Evolutionary conservation across 1,140 invertebrate genomes (phyloP), one percentile per base, ranked within the genome.

Genomic region (Zaprionus camerounensis): DNA sequence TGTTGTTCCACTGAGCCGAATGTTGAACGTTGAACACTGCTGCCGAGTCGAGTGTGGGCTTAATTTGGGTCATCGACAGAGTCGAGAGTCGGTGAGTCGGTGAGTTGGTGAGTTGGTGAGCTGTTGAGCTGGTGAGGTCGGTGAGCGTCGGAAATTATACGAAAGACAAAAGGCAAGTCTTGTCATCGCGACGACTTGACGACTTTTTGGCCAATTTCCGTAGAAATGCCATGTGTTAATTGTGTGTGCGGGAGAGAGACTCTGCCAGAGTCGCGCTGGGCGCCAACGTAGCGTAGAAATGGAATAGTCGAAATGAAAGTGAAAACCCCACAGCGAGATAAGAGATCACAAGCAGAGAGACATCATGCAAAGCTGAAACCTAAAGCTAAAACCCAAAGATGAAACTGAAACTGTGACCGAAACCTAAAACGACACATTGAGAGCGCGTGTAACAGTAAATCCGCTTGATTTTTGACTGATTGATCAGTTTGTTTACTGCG

Each of bases 31-130:
- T 70, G 36, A 76, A 51, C 73, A 65, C 64, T 71, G 64, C 51
- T 63, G 41, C 2, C 5, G 41, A 46, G 62, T 62, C 59, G 68
- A 70, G 53, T 72, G 74, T 72, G 59, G 31, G 61, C 74, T 51
- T 51, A 51, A 76, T 76, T 72, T 76, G 51, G 74, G 74, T 76
- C 70, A 76, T 41, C 13, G 36, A 15, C 36, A 61, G 57, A 63
- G 59, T 44, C n/a, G 59, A 22, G 34, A 62, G 46, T 49, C 17
- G 44, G 46, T 24, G 46, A 51, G 11, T 36, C 49, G 26, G 38
- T 63, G 11, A 20, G 13, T 53, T 22, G 26, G 38, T 63, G 11
- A 20, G 13, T 53, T 22, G 34, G 53, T 34, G 34, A 26, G 20
- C n/a, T 31, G 22, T 11, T 61, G 13, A n/a, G 15, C 24, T 24